A percentile compares a stretch with the other conserved stretches of the same genome.
phyloP scores from a whole-genome alignment of 2,797 vertebrate species.

The Malacoraja senta region DNA sequence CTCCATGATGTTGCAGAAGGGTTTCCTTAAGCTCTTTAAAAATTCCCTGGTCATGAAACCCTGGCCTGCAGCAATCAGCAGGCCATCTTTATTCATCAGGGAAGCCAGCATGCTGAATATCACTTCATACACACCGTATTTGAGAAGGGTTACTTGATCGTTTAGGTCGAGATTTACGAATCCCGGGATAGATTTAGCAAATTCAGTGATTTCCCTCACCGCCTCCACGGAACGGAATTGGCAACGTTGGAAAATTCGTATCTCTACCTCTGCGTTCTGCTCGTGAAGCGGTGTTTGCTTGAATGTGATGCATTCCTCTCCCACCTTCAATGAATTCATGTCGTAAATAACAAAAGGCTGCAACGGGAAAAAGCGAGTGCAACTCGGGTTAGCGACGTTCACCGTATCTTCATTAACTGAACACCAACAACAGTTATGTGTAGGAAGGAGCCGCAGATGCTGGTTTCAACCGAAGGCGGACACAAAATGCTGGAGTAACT shows the following conservation, averaged over 20 bases:
- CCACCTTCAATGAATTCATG: slow-evolving; percentile 91
- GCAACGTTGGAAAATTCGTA: slow-evolving; percentile 90
- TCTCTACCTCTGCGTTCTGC: slow-evolving; percentile 74
- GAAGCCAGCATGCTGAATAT: slow-evolving; percentile 91
- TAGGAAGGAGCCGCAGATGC: too few relatives aligned
- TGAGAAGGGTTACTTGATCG: slow-evolving; percentile 90
- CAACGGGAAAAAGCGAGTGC: slow-evolving; percentile 43
- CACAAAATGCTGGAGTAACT: too few relatives aligned
- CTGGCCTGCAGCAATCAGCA: slow-evolving; percentile 88
- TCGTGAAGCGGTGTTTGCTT: slow-evolving; percentile 69
- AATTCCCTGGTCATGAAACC: slow-evolving; percentile 98
- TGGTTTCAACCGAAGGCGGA: too few relatives aligned
- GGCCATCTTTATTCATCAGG: slow-evolving; percentile 97
- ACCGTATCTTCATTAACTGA: not conserved
- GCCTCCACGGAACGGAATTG: slow-evolving; percentile 91
- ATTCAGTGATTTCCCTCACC: slow-evolving; percentile 92
- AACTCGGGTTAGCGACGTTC: not conserved
- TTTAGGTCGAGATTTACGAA: slow-evolving; percentile 89
- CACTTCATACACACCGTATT: slow-evolving; percentile 93
- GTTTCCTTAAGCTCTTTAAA: slow-evolving; percentile 90
- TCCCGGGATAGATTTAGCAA: slow-evolving; percentile 93
- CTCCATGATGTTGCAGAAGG: slow-evolving; percentile 93
- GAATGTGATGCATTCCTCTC: slow-evolving; percentile 86
- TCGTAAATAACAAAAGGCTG: slow-evolving; percentile 96
- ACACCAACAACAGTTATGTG: not conserved